Evolutionary conservation across 1,140 invertebrate species (phyloP), one percentile per base, ranked within the genome.

Genomic region (Prorops nasuta): DNA sequence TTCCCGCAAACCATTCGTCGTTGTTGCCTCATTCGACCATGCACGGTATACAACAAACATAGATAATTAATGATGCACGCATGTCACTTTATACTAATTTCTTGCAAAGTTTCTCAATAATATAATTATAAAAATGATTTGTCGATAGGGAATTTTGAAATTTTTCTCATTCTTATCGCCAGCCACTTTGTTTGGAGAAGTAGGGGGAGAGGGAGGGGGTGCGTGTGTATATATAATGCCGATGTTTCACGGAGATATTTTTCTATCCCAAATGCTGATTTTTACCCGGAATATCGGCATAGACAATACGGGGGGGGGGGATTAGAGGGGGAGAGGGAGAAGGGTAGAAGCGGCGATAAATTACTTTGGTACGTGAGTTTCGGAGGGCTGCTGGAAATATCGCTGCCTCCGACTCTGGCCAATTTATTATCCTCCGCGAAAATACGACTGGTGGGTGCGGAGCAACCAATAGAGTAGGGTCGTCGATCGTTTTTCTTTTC

Each of bases 291-390:
- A 28, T 7, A 20, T 28, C 24, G 24, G 24, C 10, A 28, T 10
- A 28, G 24, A 6, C 24, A 10, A 6, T 10, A 28, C 4, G 24
- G 24, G 34, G 52, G 20, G 28, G 49, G n/a, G n/a, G n/a, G n/a
- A n/a, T n/a, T n/a, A n/a, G n/a, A n/a, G n/a, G n/a, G n/a, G n/a
- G n/a, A n/a, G n/a, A n/a, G n/a, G n/a, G n/a, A n/a, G n/a, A n/a
- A n/a, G n/a, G n/a, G n/a, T n/a, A 36, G 45, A 51, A 50, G 51
- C 43, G 36, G 49, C 44, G 48, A 51, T 54, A 54, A 54, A 51
- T 54, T 51, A 54, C 42, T 19, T 50, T 38, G 41, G 32, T 54
- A 54, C 51, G 51, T 50, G 51, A 50, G 51, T 50, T 54, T 54
- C 43, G 34, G 51, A 49, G 41, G 32, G 34, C 46, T 28, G 4